These are phyloP conservation scores for Loris lydekkerianus DNA, from an alignment of 2,797 vertebrate species.

Conservation along the genomic window DNA sequence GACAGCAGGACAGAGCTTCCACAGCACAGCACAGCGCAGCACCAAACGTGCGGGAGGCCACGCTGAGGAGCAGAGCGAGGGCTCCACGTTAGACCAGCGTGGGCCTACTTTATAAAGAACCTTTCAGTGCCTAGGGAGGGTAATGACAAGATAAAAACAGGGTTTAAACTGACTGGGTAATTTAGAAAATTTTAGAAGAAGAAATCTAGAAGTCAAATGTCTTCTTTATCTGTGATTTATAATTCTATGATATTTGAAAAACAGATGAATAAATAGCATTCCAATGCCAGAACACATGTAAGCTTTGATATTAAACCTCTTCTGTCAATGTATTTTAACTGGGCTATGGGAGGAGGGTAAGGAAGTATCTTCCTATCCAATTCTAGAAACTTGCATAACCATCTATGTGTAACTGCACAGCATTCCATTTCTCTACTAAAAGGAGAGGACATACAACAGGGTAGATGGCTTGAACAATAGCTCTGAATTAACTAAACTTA, in stretches of 20 bases:
- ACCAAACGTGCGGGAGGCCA: too few species aligned
- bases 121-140: not conserved
- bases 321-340: not conserved
- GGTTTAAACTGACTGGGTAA: not conserved
- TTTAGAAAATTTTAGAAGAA: conserved; percentile 51
- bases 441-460: not conserved
- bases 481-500: not conserved
- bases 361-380: conserved; percentile 12
- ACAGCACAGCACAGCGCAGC: not conserved
- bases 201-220: conserved; percentile 51
- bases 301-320: conserved; percentile 24
- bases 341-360: not conserved
- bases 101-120: not conserved
- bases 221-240: not conserved
- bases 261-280: not conserved
- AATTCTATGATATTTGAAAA: conserved; percentile 19
- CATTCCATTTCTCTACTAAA: not conserved
- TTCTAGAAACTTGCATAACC: conserved; percentile 26
- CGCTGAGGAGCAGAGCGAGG: not conserved
- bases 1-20: not conserved
- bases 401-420: not conserved
- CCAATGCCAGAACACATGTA: not conserved
- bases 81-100: not conserved
- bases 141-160: not conserved
- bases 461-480: not conserved